Base-by-base conservation (phyloP, 2,888 invertebrate species). In the Rotaria macrura region DNA sequence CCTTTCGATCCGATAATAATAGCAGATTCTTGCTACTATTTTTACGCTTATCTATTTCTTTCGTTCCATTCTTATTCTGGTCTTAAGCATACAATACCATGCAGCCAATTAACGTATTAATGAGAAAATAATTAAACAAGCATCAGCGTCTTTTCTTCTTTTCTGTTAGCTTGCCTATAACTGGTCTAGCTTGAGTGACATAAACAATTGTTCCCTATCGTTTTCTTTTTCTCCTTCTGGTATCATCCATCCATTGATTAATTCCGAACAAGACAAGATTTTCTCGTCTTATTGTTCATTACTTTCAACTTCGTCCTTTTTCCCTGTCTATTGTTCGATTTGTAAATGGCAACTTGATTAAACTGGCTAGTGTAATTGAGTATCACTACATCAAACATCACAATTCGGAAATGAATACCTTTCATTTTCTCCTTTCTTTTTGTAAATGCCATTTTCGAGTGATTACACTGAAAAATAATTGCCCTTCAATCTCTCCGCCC, bases 61-160 rank as follows among this genome's bases (percentile, higher is more conserved):
- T 10, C 20, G 14, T 65, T 54, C 17, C 14, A 17, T 65, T 29
- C 65, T 65, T 7, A 65, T 65, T 65, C 65, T 65, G 38, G 34
- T 65, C 65, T 65, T 65, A 65, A 65, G 34, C 65, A 65, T 65
- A 65, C 65, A 65, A 65, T 65, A 14, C 34, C 34, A 65, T 14
- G 65, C 34, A 65, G 65, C 65, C 65, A 65, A 65, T 65, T 65
- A 65, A 65, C 65, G 29, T 34, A 65, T 65, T 65, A 65, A 65
- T 65, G 65, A 65, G 65, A 65, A 65, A 65, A 65, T 65, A 65
- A 65, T 65, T 65, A 65, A 65, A 65, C 65, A 65, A 65, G 65
- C 65, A 65, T 65, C 65, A 65, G 38, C 29, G 65, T 65, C 65
- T 34, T 65, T 29, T 29, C 65, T 57, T 57, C 55, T 65, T 34